Evolutionary conservation across 2,797 vertebrate species (phyloP).

Genomic region (Chelidonichthys spinosus): DNA sequence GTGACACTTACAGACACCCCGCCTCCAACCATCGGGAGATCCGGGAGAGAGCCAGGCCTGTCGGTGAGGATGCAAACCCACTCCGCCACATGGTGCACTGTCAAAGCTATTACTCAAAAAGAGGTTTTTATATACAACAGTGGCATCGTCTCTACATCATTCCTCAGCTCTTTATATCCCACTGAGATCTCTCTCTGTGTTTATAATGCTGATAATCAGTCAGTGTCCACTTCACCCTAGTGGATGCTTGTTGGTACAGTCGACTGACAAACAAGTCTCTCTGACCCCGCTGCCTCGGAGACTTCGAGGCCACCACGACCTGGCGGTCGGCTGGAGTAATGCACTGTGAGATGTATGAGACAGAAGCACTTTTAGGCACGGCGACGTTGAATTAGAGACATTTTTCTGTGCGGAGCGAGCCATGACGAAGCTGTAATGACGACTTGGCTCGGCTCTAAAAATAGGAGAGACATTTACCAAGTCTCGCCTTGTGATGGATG

Average conservation of each 20-base stretch:
- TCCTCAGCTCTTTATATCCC: conserved; percentile 23
- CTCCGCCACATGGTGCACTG: neutral
- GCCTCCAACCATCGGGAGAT: conserved; percentile 92
- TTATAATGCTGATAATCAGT: conserved; percentile 12
- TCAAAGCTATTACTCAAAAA: conserved; percentile 20
- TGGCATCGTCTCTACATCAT: conserved; percentile 44
- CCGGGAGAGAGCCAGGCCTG: conserved; percentile 87
- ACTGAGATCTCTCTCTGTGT: conserved; percentile 14
- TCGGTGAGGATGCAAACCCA: conserved; percentile 66
- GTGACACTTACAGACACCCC: conserved; percentile 89
- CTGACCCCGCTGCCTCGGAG: conserved; percentile 6
- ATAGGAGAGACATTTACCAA: conserved; percentile 77
- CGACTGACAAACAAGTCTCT: conserved; percentile 11
- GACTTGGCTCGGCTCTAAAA: conserved; percentile 70
- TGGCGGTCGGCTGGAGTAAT: neutral
- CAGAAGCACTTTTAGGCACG: conserved; percentile 20
- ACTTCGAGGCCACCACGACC: neutral
- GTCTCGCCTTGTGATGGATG: conserved; percentile 77
- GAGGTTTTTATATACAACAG: conserved; percentile 13
- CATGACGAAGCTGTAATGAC: conserved; percentile 66
- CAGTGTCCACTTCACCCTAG: conserved; percentile 10
- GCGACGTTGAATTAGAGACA: conserved; percentile 16
- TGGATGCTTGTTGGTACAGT: neutral
- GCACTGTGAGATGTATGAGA: conserved; percentile 15
- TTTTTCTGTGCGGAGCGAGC: conserved; percentile 34